Evolutionary conservation across 2,888 invertebrate genomes (phyloP), one percentile per base, ranked within the genome.

Genomic region (Sycophila texana): DNA sequence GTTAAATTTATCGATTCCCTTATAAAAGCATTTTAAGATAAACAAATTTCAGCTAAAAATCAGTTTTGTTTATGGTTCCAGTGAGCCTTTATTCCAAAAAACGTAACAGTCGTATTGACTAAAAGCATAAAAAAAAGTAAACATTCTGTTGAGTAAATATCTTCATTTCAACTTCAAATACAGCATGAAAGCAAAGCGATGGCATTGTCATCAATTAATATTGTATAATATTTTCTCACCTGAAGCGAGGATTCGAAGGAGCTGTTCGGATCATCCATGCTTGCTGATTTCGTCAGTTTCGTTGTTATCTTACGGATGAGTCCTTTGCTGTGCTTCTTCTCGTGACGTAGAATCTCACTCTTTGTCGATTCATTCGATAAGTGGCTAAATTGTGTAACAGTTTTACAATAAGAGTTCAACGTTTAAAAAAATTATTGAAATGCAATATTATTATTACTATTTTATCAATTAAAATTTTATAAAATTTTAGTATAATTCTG

Each of bases 361-460:
- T 96, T 96, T 0, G 95, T 95, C 0, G 97, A 97, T 14, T 96
- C 96, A 61, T 95, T 95, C 0, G 97, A 97, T 84, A 97, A 91
- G 60, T 96, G 94, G 85, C 96, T 94, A 88, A 61, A 39, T 39
- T 39, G 39, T 39, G 10, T 30, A 30, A 30, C 30, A 30, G 30
- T 39, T 39, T 1, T 10, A 39, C 0, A 39, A 39, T 1, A 39
- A 10, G 26, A 47, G n/a, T n/a, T n/a, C n/a, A n/a, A n/a, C n/a
- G n/a, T n/a, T n/a, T n/a, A n/a, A n/a, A n/a, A n/a, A n/a, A n/a
- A n/a, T n/a, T n/a, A n/a, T n/a, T n/a, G n/a, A n/a, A n/a, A n/a
- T n/a, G n/a, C n/a, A n/a, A n/a, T n/a, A n/a, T n/a, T n/a, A n/a
- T n/a, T n/a, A n/a, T n/a, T n/a, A n/a, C n/a, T n/a, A n/a, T n/a